Percentiles rank a stretch among this genome's conserved stretches.
These are phyloP conservation scores for Lophochroa leadbeateri DNA, from an alignment of 2,113 vertebrate species.

Conservation along the genomic window DNA sequence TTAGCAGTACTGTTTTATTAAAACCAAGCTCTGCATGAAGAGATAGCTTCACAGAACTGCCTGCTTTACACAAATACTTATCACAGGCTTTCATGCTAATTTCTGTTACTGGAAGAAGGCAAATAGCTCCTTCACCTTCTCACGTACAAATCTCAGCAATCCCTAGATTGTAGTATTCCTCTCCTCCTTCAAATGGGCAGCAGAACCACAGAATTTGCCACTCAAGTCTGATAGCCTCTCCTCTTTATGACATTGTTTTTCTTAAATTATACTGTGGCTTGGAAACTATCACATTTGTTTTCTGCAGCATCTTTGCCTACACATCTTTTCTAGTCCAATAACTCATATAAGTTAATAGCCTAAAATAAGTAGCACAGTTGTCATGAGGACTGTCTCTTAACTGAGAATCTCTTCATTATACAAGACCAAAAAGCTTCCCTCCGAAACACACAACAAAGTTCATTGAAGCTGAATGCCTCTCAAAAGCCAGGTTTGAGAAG, in stretches of 20 bases:
- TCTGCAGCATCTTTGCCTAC: neutral
- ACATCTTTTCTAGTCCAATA: neutral
- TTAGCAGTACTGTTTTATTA: neutral
- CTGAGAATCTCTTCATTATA: neutral
- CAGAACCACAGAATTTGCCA: neutral
- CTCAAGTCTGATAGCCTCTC: neutral
- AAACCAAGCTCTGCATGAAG: neutral
- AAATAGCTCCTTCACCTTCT: neutral
- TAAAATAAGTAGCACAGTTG: neutral
- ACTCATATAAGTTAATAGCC: neutral
- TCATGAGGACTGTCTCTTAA: neutral
- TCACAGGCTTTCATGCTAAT: neutral
- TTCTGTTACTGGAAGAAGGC: neutral
- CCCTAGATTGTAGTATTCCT: neutral
- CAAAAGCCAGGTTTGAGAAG: neutral
- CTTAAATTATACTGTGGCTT: neutral
- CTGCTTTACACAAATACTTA: constrained; percentile 10
- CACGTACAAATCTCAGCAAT: neutral
- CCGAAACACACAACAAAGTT: neutral
- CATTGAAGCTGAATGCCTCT: neutral
- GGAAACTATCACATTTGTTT: neutral
- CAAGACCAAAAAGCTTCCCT: neutral
- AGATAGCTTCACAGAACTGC: neutral
- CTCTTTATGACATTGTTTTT: neutral
- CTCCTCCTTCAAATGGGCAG: neutral